phyloP scores from a whole-genome alignment of 2,797 vertebrate species.

The Liparis tanakae region DNA sequence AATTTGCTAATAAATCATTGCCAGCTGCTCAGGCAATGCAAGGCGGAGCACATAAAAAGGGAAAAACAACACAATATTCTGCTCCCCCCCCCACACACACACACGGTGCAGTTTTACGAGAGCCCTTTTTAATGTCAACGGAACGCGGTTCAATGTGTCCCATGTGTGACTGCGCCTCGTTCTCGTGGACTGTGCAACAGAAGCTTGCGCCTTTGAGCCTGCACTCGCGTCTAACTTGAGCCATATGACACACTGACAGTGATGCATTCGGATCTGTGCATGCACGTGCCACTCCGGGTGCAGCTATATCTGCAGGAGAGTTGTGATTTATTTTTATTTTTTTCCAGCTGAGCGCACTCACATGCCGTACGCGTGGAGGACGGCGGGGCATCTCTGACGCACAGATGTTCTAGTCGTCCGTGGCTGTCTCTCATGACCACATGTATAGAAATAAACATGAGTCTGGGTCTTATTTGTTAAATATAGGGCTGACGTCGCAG shows the following conservation, averaged over 20 bases:
- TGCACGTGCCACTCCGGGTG: conserved; percentile 18
- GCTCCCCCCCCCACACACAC: conserved; percentile 7
- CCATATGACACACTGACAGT: conserved; percentile 16
- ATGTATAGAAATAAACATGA: background rate
- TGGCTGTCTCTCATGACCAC: background rate
- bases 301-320: background rate
- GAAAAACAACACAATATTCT: conserved; percentile 5
- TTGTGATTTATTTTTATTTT: conserved; percentile 19
- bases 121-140: conserved; percentile 24
- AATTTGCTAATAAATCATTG: conserved; percentile 11
- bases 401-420: background rate
- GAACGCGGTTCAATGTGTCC: conserved; percentile 21
- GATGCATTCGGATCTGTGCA: conserved; percentile 24
- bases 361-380: conserved; percentile 55
- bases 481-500: background rate
- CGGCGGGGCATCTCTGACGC: conserved; percentile 8
- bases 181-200: background rate
- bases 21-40: background rate
- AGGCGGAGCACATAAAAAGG: conserved; percentile 2
- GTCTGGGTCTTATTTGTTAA: background rate
- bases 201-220: background rate
- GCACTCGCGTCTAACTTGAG: conserved; percentile 37
- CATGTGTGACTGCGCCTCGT: conserved; percentile 22
- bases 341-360: conserved; percentile 47
- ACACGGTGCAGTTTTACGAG: conserved; percentile 21